Conservation (phyloP, 2,888 invertebrate species). For the Dynastes grantii region DNA sequence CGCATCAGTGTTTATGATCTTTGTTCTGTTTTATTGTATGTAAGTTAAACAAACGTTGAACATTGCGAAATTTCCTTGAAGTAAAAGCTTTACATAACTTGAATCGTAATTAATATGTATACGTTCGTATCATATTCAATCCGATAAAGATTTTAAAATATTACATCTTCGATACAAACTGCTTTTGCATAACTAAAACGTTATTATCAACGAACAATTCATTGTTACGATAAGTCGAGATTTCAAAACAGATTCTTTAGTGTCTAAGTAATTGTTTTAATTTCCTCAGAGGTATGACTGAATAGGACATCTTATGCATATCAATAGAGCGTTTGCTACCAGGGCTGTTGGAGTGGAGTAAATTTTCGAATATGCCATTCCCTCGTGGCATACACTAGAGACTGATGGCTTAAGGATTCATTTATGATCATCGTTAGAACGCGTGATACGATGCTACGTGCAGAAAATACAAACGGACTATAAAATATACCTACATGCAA, state of each 20-base stretch:
- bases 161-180: neutral
- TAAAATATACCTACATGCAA: constrained; percentile 17
- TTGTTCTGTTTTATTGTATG: neutral
- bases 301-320: constrained; percentile 16
- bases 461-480: constrained; percentile 41
- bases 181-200: neutral
- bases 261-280: constrained; percentile 40
- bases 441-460: constrained; percentile 17
- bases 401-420: neutral
- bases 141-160: constrained; percentile 15
- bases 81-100: neutral
- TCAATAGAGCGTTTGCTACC: neutral
- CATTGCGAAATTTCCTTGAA: neutral
- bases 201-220: neutral
- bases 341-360: neutral
- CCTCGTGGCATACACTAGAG: neutral
- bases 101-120: neutral
- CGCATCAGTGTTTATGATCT: no score
- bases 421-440: constrained; percentile 3
- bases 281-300: constrained; percentile 31
- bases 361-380: constrained; percentile 1
- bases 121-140: neutral
- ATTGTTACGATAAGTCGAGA: neutral
- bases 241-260: constrained; percentile 27
- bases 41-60: neutral